phyloP scores from a whole-genome alignment of 2,888 invertebrate species.

The Zelleria hepariella region DNA sequence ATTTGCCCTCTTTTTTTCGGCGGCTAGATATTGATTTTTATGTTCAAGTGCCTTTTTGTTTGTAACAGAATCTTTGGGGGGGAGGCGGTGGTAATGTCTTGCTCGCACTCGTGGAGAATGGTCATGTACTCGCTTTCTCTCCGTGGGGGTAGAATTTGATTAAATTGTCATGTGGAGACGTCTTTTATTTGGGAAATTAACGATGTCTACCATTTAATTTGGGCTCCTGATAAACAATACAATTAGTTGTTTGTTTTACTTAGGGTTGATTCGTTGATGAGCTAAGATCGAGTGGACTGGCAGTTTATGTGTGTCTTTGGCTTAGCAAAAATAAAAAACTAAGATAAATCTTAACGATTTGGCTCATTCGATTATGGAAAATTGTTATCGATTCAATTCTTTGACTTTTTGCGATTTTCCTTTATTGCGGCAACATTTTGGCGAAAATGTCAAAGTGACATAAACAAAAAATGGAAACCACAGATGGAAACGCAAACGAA shows the following conservation, averaged over 20 bases:
- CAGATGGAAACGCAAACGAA: too few species aligned
- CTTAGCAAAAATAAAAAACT: background rate
- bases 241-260: too few species aligned
- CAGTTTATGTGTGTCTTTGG: background rate
- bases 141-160: background rate
- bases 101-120: constrained; percentile 19
- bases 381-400: background rate
- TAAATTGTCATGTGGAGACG: background rate
- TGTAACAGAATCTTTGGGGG: constrained; percentile 29
- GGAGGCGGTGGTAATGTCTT: constrained; percentile 23
- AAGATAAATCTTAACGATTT: too few species aligned
- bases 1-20: constrained; percentile 10
- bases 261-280: too few species aligned
- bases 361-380: background rate
- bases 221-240: background rate
- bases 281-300: background rate
- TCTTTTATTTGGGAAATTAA: background rate
- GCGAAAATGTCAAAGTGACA: background rate
- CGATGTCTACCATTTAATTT: background rate
- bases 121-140: background rate
- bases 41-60: constrained; percentile 36
- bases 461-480: background rate
- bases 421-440: background rate
- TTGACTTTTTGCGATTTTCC: background rate
- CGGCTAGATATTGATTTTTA: constrained; percentile 44